Conservation (phyloP, 1,140 invertebrate species). For the Diabrotica undecimpunctata region DNA sequence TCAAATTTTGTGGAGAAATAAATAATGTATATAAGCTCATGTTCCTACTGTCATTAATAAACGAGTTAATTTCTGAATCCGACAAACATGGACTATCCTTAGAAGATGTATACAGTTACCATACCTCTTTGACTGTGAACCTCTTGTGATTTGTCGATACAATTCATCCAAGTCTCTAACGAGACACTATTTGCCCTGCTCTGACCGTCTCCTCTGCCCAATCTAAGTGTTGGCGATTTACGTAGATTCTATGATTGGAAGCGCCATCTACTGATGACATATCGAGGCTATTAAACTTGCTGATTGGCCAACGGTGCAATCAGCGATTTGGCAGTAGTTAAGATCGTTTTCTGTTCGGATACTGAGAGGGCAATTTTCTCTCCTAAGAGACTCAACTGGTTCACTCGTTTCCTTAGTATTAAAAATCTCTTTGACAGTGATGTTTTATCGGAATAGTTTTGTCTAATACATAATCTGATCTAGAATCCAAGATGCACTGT, state of each 20-base stretch:
- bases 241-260: constrained; percentile 31
- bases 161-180: constrained; percentile 56
- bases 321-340: constrained; percentile 23
- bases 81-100: constrained; percentile 40
- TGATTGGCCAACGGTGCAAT: not conserved
- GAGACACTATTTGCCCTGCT: constrained; percentile 46
- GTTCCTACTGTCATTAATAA: constrained; percentile 29
- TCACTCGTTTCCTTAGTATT: constrained; percentile 2
- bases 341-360: constrained; percentile 20
- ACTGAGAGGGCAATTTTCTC: constrained; percentile 19
- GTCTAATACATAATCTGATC: constrained; percentile 66
- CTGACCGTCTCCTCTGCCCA: constrained; percentile 28
- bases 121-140: constrained; percentile 23
- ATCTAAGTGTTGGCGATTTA: constrained; percentile 35
- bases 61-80: constrained; percentile 43
- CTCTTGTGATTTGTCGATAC: constrained; percentile 54
- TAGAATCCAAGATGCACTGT: constrained; percentile 64
- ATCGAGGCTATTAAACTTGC: not conserved
- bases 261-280: constrained; percentile 45
- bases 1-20: too few relatives aligned
- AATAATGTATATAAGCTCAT: too few relatives aligned
- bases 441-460: constrained; percentile 49
- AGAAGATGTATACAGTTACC: constrained; percentile 12
- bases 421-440: constrained; percentile 43
- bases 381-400: not conserved